Percentiles rank a stretch among this genome's conserved stretches.
phyloP scores from a whole-genome alignment of 1,140 invertebrate genomes.

The Lucilia cuprina region DNA sequence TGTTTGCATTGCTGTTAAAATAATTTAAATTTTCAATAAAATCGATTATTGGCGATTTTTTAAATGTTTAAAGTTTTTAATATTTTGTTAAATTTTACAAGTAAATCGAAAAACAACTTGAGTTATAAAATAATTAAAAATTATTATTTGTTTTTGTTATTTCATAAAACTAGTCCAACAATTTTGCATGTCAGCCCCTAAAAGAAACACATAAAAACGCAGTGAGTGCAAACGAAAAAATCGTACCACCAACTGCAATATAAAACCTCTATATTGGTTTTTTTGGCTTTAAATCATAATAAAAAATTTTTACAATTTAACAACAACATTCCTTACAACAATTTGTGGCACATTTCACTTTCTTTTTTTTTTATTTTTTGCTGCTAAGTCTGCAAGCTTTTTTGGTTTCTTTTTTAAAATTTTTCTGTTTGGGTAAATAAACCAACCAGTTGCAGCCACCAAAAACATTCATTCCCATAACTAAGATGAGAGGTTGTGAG shows the following conservation, averaged over 20 bases:
- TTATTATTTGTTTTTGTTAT: too few species aligned
- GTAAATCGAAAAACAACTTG: too few species aligned
- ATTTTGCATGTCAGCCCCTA: not conserved
- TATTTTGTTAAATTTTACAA: too few species aligned
- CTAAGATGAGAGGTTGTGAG: too few species aligned
- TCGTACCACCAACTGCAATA: not conserved
- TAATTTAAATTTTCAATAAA: too few species aligned
- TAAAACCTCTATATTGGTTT: not conserved
- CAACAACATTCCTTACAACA: slow-evolving; percentile 24
- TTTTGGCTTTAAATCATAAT: not conserved
- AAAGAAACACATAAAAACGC: too few species aligned
- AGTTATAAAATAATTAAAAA: too few species aligned
- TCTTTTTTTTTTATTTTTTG: slow-evolving; percentile 10
- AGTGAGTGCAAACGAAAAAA: not conserved
- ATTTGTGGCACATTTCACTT: slow-evolving; percentile 30
- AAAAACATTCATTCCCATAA: not conserved
- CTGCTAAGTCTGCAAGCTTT: not conserved
- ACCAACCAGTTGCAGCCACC: too few species aligned
- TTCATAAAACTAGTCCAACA: not conserved
- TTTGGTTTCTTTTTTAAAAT: slow-evolving; percentile 3
- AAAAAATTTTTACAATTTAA: not conserved
- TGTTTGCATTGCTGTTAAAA: too few species aligned
- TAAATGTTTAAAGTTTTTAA: too few species aligned
- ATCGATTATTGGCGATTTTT: too few species aligned
- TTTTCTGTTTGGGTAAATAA: too few species aligned